Evolutionary conservation across 2,888 invertebrate species (phyloP), one percentile per base, ranked within the genome.

Genomic region (Zygothrica quintamaculata): DNA sequence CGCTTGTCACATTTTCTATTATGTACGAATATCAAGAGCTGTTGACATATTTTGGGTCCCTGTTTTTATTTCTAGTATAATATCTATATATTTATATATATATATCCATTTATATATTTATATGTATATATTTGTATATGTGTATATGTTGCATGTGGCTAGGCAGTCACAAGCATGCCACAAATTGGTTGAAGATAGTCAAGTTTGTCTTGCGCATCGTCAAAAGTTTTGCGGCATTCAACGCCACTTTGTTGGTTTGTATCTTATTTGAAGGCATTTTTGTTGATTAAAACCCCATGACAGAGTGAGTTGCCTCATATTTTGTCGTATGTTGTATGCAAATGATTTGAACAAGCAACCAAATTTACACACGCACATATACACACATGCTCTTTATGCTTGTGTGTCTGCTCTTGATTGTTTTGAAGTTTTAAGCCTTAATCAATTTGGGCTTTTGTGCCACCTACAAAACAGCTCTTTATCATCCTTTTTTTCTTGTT

Each of bases 361-460:
- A 33, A 29, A 22, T 13, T 15, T 7, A 25, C 40, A 22, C 11
- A n/a, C 26, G 16, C 48, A 29, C 36, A 36, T 42, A 26, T 18
- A 34, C 5, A 29, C 31, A 25, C 39, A 37, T 37, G 15, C 31
- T 37, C 16, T 53, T 16, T 48, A 39, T 47, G 39, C 51, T 25
- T 29, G 26, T 56, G 31, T 57, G 69, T 68, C 68, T 81, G 72
- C 56, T 73, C 61, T 65, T 80, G 80, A 80, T 80, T 80, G 80
- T 80, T 80, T 81, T 87, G 77, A 84, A 80, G 85, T 84, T 80
- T 69, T 70, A 60, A 77, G 87, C 87, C 87, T 82, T 84, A 87
- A 80, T 80, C 80, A 87, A 80, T 80, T 80, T 77, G 87, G 82
- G 81, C 77, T 65, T 58, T 76, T 51, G 65, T 47, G 56, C 62